Base-by-base conservation (phyloP, 2,113 vertebrate genomes). In the Rana temporaria region DNA sequence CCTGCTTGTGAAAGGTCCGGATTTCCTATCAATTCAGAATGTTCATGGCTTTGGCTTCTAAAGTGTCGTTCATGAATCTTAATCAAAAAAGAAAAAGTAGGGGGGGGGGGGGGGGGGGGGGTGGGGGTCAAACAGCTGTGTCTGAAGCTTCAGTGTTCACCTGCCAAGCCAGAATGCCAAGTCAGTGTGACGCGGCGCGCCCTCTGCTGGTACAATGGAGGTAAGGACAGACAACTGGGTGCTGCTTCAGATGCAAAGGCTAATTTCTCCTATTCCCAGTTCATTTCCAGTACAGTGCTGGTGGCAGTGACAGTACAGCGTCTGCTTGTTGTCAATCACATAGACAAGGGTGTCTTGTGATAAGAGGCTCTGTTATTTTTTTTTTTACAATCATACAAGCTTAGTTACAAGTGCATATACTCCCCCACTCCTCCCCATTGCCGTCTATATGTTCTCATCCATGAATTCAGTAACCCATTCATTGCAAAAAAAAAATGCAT, bases 121-220 rank as follows among this genome's bases (percentile, higher is more conserved):
- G n/a, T 20, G 56, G 71, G 66, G 60, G 12, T 52, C 17, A 82
- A 66, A 74, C 84, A 85, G 84, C 85, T 62, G 80, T 84, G 88
- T 87, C 84, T 90, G 86, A 67, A 81, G 86, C 85, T 74, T 84
- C 18, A 22, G 75, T 42, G 72, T 89, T 90, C 88, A 89, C 87
- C 90, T 90, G 63, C 84, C 91, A 86, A 18, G 81, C 84, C 24
- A 65, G 87, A 82, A 87, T 80, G 84, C 85, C 79, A 81, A 84
- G 88, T 77, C 86, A 77, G 65, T 87, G 87, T 85, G 80, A 30
- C 26, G 26, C 26, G 3, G 26, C 26, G 90, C 90, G 90, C 90
- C 91, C 88, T 90, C 92, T 87, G 73, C 91, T 78, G 92, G 82
- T 82, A 1, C 0, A 3, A 0, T 1, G 4, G 24, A 56, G 75